Conservation (phyloP, 1,140 invertebrate genomes). For the Scaptomyza hsui region DNA sequence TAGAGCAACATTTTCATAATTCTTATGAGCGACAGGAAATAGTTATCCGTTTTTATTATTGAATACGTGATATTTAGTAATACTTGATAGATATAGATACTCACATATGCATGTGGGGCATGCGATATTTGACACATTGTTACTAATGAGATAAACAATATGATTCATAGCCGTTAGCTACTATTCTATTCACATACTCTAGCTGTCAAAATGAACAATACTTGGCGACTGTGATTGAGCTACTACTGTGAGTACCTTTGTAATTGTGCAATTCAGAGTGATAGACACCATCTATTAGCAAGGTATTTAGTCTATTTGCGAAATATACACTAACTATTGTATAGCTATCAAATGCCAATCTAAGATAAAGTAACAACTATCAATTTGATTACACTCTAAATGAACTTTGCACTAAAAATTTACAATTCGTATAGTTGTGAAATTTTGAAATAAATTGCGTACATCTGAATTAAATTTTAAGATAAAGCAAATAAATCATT, state of each 20-base stretch:
- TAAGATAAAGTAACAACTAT: constrained; percentile 24
- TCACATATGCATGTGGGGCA: constrained; percentile 17
- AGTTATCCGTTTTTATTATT: constrained; percentile 20
- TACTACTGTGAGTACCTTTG: constrained; percentile 9
- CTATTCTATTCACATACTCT: too few species aligned
- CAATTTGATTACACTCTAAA: constrained; percentile 5
- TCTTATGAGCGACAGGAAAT: constrained; percentile 33
- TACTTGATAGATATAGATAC: constrained; percentile 9
- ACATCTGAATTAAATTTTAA: neutral
- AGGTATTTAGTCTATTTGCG: constrained; percentile 27
- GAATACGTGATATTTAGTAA: constrained; percentile 53
- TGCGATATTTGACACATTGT: constrained; percentile 71
- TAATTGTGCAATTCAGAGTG: constrained; percentile 24
- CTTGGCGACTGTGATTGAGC: constrained; percentile 35
- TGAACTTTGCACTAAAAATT: constrained; percentile 7
- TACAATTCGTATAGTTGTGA: neutral
- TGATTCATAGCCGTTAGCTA: constrained; percentile 44
- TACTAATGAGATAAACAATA: constrained; percentile 76
- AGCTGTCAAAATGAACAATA: too few species aligned
- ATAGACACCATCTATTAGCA: constrained; percentile 4
- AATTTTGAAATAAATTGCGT: neutral
- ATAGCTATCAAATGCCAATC: constrained; percentile 10
- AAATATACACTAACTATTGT: constrained; percentile 14
- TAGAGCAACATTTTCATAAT: constrained; percentile 23
- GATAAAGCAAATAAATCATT: neutral